Evolutionary conservation across 2,113 vertebrate species (phyloP), one percentile per base, ranked within the genome.

Genomic region (Cyprinodon brontotheroides): DNA sequence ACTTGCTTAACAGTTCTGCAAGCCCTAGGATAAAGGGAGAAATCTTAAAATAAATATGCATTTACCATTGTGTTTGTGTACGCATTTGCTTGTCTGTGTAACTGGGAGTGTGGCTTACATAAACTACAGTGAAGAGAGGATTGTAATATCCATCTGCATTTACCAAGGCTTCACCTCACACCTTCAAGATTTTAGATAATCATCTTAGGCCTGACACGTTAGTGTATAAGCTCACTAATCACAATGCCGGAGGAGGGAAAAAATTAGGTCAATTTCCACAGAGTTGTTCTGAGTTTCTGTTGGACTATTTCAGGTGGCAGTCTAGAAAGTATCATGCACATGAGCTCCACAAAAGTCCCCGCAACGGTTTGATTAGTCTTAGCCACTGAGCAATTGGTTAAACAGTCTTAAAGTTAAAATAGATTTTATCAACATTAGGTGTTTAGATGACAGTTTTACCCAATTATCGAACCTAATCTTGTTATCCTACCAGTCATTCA

Each of bases 171-270:
- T 86, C 75, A 87, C 88, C 87, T 89, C 80, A 87, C 88, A 87
- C 89, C 85, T 85, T 80, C 82, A 84, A 86, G 88, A 88, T 87
- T 81, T 87, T 59, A 87, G 89, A 89, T 91, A 89, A 93, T 90
- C 89, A 92, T 82, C 50, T 89, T 90, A 87, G 85, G 78, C 63
- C 87, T 66, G 83, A 89, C 87, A 91, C 57, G 66, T 91, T 90
- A 79, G 74, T 60, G 78, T 74, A 63, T 64, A 84, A 88, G 83
- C 86, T 83, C 17, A 29, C 68, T 92, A 91, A 93, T 87, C 89
- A 88, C 61, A 75, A 84, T 74, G 76, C 65, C 41, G 8, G 60
- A 82, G 83, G 85, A 84, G 77, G 72, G 48, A 57, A 57, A 17
- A 80, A 86, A 87, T 64, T 68, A 85, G 82, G 89, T 84, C 76